Evolutionary conservation across 2,888 invertebrate species (phyloP).

Genomic region (Ochropacha duplaris): DNA sequence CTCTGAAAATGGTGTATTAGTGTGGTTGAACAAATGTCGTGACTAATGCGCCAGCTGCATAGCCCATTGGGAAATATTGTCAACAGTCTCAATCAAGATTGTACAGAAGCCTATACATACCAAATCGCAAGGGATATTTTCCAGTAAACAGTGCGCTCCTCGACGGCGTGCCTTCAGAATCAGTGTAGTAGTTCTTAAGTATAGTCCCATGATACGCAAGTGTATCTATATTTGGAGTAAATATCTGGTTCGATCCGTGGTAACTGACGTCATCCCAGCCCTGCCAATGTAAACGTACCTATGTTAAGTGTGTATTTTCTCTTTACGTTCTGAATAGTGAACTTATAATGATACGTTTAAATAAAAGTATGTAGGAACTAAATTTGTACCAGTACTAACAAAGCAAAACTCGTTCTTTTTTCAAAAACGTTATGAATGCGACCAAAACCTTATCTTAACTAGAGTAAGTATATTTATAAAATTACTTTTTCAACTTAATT

Average conservation of each 20-base stretch:
- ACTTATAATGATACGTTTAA: too few species aligned
- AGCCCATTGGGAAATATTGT: not conserved
- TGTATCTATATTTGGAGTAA: slow-evolving; percentile 94
- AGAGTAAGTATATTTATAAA: too few species aligned
- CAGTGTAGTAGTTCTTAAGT: slow-evolving; percentile 90
- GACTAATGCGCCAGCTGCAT: not conserved
- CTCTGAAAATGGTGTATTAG: too few species aligned
- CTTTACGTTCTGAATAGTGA: too few species aligned
- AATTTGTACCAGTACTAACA: too few species aligned
- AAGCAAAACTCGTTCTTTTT: too few species aligned
- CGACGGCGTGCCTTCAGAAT: slow-evolving; percentile 90
- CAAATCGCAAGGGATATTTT: slow-evolving; percentile 90
- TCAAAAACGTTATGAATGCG: too few species aligned
- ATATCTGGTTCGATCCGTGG: slow-evolving; percentile 91
- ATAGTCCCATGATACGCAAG: slow-evolving; percentile 91
- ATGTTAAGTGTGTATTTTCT: too few species aligned
- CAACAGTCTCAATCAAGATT: not conserved
- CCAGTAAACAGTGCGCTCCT: slow-evolving; percentile 90
- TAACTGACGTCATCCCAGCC: slow-evolving; percentile 95
- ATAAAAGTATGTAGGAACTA: too few species aligned
- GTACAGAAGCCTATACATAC: slow-evolving; percentile 60
- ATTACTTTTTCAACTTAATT: not conserved
- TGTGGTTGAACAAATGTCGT: not conserved
- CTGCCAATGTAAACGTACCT: slow-evolving; percentile 71
- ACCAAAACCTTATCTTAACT: not conserved